A percentile compares a stretch with the other conserved stretches of the same genome.
Conservation (phyloP, 2,888 invertebrate species). For the Platycheirus albimanus region DNA sequence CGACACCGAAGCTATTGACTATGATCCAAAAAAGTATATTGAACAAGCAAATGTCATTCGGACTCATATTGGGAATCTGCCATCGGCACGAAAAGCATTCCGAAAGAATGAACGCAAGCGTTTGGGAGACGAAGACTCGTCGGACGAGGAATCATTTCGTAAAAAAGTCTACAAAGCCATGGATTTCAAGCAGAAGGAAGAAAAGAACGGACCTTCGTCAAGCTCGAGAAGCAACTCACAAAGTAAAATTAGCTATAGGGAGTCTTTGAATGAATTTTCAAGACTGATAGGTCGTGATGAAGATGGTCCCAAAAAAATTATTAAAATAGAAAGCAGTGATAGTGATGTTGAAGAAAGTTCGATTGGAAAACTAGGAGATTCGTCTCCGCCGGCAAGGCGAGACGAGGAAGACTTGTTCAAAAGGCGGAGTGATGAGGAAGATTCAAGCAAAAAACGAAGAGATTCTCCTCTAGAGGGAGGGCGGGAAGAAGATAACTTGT, state of each 20-base stretch:
- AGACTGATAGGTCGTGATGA: no score
- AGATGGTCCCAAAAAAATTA: not conserved
- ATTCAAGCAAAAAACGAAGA: not conserved
- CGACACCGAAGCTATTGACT: slow-evolving; percentile 76
- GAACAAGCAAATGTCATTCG: slow-evolving; percentile 77
- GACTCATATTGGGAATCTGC: slow-evolving; percentile 76
- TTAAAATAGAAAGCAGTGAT: not conserved
- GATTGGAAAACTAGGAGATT: not conserved
- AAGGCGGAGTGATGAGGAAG: no score
- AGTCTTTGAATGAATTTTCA: slow-evolving; percentile 12
- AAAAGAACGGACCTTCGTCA: slow-evolving; percentile 24
- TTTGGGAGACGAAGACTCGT: slow-evolving; percentile 67
- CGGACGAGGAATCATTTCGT: slow-evolving; percentile 43
- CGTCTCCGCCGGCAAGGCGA: no score
- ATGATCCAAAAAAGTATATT: slow-evolving; percentile 78
- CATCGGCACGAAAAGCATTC: slow-evolving; percentile 78
- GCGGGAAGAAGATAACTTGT: no score
- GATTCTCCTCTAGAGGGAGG: no score
- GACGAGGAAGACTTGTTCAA: no score
- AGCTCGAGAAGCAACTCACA: not conserved
- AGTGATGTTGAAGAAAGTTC: not conserved
- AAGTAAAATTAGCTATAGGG: not conserved
- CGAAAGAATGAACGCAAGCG: slow-evolving; percentile 78
- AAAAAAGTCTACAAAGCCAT: slow-evolving; percentile 30
- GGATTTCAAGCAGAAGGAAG: slow-evolving; percentile 25